Evolutionary conservation across 2,797 vertebrate species (phyloP).

Genomic region (Urosaurus nigricauda): DNA sequence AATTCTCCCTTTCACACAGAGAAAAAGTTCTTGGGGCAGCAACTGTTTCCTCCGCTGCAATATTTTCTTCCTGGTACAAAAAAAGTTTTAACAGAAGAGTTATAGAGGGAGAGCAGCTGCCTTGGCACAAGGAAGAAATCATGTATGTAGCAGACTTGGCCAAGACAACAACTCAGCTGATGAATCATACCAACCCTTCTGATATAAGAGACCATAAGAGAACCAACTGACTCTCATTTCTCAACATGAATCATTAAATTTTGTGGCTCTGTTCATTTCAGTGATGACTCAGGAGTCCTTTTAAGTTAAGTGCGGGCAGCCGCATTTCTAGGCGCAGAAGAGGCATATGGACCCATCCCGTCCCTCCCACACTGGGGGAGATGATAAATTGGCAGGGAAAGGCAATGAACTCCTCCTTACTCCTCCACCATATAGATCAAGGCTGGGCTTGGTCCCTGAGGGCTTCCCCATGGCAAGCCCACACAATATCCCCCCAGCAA

Average conservation of each 20-base stretch:
- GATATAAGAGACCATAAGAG: neutral
- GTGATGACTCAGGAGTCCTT: neutral
- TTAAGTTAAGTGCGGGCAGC: neutral
- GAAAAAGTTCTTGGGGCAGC: neutral
- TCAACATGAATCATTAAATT: neutral
- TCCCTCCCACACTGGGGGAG: neutral
- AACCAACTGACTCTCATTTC: neutral
- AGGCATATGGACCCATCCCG: neutral
- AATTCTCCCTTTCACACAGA: no score
- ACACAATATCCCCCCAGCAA: no score
- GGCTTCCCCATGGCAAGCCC: no score
- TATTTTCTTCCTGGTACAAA: neutral
- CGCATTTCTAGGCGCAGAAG: no score
- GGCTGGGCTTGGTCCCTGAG: neutral
- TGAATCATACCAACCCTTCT: neutral
- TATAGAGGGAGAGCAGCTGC: slow-evolving; percentile 6
- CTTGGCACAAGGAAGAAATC: neutral
- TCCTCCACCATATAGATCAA: neutral
- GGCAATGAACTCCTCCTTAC: neutral
- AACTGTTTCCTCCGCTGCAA: slow-evolving; percentile 16
- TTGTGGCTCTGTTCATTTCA: neutral
- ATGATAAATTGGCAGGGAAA: no score
- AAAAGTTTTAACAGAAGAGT: neutral
- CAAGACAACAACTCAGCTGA: neutral
- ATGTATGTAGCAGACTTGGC: neutral